Evolutionary conservation across 1,140 invertebrate genomes (phyloP).

Genomic region (Dermatophagoides farinae): DNA sequence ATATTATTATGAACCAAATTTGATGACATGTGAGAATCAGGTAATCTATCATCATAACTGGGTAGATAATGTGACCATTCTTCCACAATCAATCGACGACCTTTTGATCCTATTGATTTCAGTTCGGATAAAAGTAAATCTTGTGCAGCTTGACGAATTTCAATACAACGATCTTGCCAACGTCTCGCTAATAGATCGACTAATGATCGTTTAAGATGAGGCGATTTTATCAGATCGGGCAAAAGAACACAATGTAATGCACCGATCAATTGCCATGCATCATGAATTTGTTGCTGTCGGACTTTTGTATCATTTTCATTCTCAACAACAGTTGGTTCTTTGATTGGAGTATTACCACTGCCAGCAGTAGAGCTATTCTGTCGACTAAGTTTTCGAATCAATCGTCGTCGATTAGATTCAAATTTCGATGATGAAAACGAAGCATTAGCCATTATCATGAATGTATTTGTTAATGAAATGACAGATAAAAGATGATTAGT

Average conservation of each 20-base stretch:
- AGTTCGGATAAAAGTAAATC: constrained; percentile 82
- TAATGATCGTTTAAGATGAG: constrained; percentile 69
- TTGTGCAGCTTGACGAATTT: constrained; percentile 86
- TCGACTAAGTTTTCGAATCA: constrained; percentile 18
- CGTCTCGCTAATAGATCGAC: constrained; percentile 88
- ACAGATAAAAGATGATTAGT: constrained; percentile 86
- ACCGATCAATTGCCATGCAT: constrained; percentile 86
- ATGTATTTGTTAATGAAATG: constrained; percentile 79
- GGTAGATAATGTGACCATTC: constrained; percentile 85
- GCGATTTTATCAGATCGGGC: constrained; percentile 54
- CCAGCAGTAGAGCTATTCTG: constrained; percentile 17
- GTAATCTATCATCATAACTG: constrained; percentile 45
- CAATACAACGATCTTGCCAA: constrained; percentile 96
- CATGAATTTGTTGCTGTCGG: constrained; percentile 74
- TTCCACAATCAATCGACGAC: constrained; percentile 74
- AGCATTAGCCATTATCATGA: constrained; percentile 86
- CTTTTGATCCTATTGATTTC: constrained; percentile 67
- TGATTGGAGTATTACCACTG: constrained; percentile 20
- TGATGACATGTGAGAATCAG: not conserved
- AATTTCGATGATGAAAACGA: constrained; percentile 45
- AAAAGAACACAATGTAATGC: constrained; percentile 87
- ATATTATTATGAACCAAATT: not conserved
- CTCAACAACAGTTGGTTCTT: constrained; percentile 43
- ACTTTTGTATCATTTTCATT: constrained; percentile 56
- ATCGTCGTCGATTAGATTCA: constrained; percentile 23